Evolutionary conservation across 2,113 vertebrate genomes (phyloP).

Genomic region (Montifringilla adamsi): DNA sequence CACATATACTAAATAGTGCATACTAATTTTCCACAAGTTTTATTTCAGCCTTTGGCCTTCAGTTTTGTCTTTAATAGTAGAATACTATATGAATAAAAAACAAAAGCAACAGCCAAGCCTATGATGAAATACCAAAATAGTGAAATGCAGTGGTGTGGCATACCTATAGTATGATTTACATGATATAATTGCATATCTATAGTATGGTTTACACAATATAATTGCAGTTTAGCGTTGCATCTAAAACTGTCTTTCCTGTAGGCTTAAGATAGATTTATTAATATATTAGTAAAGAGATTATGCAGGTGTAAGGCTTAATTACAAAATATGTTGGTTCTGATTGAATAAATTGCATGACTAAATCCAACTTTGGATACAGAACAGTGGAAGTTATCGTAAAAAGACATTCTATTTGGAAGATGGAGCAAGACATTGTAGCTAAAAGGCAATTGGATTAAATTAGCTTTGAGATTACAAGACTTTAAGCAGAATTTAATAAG

Average conservation of each 20-base stretch:
- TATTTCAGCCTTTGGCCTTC: background rate
- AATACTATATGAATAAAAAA: background rate
- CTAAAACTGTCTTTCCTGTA: background rate
- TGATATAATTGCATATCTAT: background rate
- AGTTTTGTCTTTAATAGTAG: background rate
- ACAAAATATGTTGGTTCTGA: constrained; percentile 54
- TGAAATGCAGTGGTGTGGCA: background rate
- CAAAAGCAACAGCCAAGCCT: background rate
- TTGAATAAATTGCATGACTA: constrained; percentile 65
- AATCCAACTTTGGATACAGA: constrained; percentile 62
- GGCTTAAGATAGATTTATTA: background rate
- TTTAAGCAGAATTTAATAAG: constrained; percentile 68
- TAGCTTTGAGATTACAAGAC: constrained; percentile 65
- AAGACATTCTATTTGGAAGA: constrained; percentile 73
- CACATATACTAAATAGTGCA: background rate
- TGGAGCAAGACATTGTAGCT: constrained; percentile 64
- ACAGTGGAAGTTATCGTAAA: constrained; percentile 69
- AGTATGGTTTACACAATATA: background rate
- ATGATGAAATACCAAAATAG: background rate
- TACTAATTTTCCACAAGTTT: background rate
- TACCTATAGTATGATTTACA: background rate
- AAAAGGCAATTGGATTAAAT: constrained; percentile 73
- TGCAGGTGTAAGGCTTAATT: constrained; percentile 47
- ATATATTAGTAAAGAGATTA: background rate
- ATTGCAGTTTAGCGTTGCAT: background rate